A percentile compares a stretch with the other conserved stretches of the same genome.
These are phyloP conservation scores for Petrocephalus microphthalmus DNA, from an alignment of 2,113 vertebrate species.

Conservation along the genomic window DNA sequence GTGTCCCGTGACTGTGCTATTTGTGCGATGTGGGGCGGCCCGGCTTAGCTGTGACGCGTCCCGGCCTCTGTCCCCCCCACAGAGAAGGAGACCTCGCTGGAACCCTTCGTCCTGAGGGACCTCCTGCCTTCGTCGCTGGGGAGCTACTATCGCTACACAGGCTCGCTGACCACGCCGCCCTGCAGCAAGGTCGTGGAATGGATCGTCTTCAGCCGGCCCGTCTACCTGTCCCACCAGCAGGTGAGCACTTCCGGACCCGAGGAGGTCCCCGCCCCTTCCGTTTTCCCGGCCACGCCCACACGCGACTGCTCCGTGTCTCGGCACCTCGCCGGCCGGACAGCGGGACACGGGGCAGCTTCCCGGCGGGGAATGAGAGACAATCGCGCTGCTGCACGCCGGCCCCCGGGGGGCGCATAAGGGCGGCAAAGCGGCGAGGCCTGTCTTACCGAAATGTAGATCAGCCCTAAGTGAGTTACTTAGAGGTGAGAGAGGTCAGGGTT, in stretches of 20 bases:
- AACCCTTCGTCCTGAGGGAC: slow-evolving; percentile 85
- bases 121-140: slow-evolving; percentile 77
- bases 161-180: slow-evolving; percentile 89
- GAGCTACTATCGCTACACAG: slow-evolving; percentile 89
- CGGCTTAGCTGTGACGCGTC: not conserved
- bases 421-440: not conserved
- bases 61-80: slow-evolving; percentile 25
- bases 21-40: not conserved
- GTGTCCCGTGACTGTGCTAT: not conserved
- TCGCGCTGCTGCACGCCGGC: not conserved
- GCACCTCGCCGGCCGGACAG: no score
- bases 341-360: not conserved
- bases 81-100: slow-evolving; percentile 97
- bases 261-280: not conserved
- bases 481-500: slow-evolving; percentile 29
- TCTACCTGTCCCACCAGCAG: slow-evolving; percentile 89
- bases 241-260: slow-evolving; percentile 48
- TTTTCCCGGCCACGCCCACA: not conserved
- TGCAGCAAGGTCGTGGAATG: slow-evolving; percentile 94
- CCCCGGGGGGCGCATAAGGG: not conserved
- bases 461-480: slow-evolving; percentile 42
- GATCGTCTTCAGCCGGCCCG: slow-evolving; percentile 83
- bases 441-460: not conserved
- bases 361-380: not conserved
- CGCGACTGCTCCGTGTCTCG: not conserved